A percentile compares a stretch with the other conserved stretches of the same genome.
Conservation (phyloP, 2,113 vertebrate genomes). For the Pelmatolapia mariae region DNA sequence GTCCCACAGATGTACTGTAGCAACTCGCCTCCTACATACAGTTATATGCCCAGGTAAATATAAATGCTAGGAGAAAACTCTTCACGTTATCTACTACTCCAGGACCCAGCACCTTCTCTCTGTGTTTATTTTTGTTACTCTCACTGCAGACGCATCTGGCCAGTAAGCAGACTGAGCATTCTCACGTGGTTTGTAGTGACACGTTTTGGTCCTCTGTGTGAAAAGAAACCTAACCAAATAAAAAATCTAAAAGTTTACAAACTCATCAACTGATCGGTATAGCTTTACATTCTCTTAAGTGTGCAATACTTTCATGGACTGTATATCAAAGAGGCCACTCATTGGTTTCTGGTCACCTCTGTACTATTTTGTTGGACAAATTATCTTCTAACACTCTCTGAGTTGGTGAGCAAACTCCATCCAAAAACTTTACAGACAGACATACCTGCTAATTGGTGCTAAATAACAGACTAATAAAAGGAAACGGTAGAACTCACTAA, state of each 20-base stretch:
- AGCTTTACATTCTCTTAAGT: background rate
- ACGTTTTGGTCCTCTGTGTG: background rate
- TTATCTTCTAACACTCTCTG: background rate
- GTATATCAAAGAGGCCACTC: background rate
- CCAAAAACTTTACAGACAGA: background rate
- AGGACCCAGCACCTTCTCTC: background rate
- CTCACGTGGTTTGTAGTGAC: background rate
- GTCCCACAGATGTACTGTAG: background rate
- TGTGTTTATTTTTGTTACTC: background rate
- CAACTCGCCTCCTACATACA: background rate
- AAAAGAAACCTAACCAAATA: background rate
- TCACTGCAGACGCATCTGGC: background rate
- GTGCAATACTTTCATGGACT: background rate
- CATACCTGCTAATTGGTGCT: background rate
- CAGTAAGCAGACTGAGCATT: background rate
- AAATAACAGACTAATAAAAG: background rate
- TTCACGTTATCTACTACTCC: background rate
- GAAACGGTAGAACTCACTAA: background rate
- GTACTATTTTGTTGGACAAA: background rate
- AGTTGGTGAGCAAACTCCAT: background rate
- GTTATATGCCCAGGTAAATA: background rate
- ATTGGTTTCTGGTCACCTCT: background rate
- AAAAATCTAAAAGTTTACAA: background rate
- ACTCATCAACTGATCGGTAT: background rate
- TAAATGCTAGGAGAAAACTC: background rate